phyloP scores from a whole-genome alignment of 2,888 invertebrate genomes.

The Cotesia congregata region DNA sequence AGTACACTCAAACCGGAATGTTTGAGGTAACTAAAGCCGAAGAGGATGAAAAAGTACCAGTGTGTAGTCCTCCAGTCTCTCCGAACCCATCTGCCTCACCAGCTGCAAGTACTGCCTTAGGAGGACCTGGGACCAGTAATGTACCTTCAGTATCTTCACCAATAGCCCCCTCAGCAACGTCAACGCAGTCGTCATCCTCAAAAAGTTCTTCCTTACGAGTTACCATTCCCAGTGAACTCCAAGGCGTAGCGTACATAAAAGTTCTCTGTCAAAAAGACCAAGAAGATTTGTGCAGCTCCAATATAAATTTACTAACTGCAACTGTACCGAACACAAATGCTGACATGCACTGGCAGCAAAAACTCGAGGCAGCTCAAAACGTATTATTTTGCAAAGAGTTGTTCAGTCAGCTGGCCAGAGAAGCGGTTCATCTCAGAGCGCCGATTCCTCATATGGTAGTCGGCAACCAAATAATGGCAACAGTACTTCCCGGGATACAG shows the following conservation, averaged over 20 bases:
- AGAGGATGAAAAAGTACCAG: slow-evolving; percentile 74
- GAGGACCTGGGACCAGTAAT: not conserved
- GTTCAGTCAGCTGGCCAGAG: slow-evolving; percentile 93
- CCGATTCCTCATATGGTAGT: slow-evolving; percentile 97
- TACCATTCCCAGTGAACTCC: slow-evolving; percentile 92
- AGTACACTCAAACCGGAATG: slow-evolving; percentile 92
- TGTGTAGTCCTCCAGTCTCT: slow-evolving; percentile 72
- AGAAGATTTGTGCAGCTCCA: slow-evolving; percentile 89
- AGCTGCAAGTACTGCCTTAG: not conserved
- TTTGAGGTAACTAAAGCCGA: slow-evolving; percentile 97
- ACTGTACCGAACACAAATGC: slow-evolving; percentile 81
- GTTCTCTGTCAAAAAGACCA: slow-evolving; percentile 96
- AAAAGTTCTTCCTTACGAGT: slow-evolving; percentile 87
- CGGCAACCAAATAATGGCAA: slow-evolving; percentile 96
- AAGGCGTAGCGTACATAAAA: slow-evolving; percentile 96
- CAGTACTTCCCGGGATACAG: slow-evolving; percentile 93
- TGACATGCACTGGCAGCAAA: slow-evolving; percentile 94
- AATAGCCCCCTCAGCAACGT: not conserved
- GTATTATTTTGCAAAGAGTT: slow-evolving; percentile 97
- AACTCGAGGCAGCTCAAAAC: slow-evolving; percentile 96
- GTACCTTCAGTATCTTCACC: slow-evolving; percentile 7
- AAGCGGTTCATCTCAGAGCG: slow-evolving; percentile 93
- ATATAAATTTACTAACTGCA: slow-evolving; percentile 83
- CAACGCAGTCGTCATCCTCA: slow-evolving; percentile 56
- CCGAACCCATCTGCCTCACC: slow-evolving; percentile 71